A percentile compares a stretch with the other conserved stretches of the same genome.
phyloP scores from a whole-genome alignment of 2,888 invertebrate genomes.

The Glaucopsyche alexis region DNA sequence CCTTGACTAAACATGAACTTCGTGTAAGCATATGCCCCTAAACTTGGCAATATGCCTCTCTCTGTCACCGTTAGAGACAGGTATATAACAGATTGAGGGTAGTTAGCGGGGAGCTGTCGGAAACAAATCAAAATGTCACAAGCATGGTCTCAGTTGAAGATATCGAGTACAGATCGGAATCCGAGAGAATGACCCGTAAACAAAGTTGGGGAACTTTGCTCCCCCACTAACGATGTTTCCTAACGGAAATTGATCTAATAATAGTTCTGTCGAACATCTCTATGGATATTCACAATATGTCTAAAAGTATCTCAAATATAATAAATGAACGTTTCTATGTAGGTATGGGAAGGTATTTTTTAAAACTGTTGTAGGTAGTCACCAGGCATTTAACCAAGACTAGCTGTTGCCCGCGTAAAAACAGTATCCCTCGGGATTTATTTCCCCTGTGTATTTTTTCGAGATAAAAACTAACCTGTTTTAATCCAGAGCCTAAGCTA shows the following conservation, averaged over 20 bases:
- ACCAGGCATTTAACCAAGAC: too few relatives aligned
- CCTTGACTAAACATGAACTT: too few relatives aligned
- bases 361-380: too few relatives aligned
- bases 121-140: constrained; percentile 37
- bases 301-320: background rate
- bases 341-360: too few relatives aligned
- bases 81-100: background rate
- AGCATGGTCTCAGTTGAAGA: constrained; percentile 29
- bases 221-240: constrained; percentile 48
- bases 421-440: too few relatives aligned
- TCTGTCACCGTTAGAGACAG: constrained; percentile 12
- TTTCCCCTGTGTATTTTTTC: too few relatives aligned
- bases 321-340: background rate
- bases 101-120: constrained; percentile 2
- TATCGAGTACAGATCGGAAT: constrained; percentile 36
- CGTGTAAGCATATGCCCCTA: background rate
- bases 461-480: too few relatives aligned
- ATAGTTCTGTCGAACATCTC: constrained; percentile 11
- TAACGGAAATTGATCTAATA: constrained; percentile 35
- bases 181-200: constrained; percentile 53
- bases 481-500: too few relatives aligned
- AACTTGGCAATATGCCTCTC: background rate
- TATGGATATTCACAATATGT: constrained; percentile 8
- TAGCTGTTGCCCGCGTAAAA: too few relatives aligned
- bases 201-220: constrained; percentile 51